Conservation (phyloP, 2,113 vertebrate genomes). For the Colinus virginianus region DNA sequence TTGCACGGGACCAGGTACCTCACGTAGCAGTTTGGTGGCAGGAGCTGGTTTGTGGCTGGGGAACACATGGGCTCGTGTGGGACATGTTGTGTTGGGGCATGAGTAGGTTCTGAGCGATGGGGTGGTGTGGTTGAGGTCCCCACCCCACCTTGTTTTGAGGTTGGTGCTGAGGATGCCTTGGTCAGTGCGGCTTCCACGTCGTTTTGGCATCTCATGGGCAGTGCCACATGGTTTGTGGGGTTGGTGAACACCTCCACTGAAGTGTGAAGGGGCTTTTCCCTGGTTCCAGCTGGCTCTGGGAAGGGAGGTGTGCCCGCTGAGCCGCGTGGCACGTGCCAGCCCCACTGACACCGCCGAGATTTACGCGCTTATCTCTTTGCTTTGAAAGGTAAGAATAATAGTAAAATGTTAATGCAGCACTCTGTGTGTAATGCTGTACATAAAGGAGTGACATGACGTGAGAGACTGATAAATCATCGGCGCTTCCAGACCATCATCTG, state of each 20-base stretch:
- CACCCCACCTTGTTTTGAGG: neutral
- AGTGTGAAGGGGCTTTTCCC: neutral
- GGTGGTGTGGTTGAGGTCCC: neutral
- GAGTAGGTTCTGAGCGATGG: rapidly evolving
- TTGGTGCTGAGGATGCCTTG: neutral
- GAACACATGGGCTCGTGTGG: neutral
- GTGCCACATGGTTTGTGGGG: neutral
- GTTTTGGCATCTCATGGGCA: neutral
- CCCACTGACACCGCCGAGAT: slow-evolving; percentile 47
- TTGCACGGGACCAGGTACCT: slow-evolving; percentile 54
- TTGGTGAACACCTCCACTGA: neutral
- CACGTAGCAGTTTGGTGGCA: slow-evolving; percentile 5
- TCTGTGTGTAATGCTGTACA: slow-evolving; percentile 11
- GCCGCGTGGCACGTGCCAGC: neutral
- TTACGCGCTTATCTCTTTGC: slow-evolving; percentile 58
- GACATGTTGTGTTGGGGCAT: rapidly evolving
- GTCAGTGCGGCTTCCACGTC: neutral
- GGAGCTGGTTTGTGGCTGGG: neutral
- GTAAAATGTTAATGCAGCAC: slow-evolving; percentile 59
- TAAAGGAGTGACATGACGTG: slow-evolving; percentile 40
- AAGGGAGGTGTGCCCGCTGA: neutral
- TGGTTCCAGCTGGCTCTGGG: neutral
- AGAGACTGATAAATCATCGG: slow-evolving; percentile 54
- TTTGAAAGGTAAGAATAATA: slow-evolving; percentile 62
- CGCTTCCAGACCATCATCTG: neutral